Percentiles rank a stretch among this genome's conserved stretches.
These are phyloP conservation scores for Schizopygopsis malacanthus DNA, from an alignment of 2,797 vertebrate species.

Conservation along the genomic window DNA sequence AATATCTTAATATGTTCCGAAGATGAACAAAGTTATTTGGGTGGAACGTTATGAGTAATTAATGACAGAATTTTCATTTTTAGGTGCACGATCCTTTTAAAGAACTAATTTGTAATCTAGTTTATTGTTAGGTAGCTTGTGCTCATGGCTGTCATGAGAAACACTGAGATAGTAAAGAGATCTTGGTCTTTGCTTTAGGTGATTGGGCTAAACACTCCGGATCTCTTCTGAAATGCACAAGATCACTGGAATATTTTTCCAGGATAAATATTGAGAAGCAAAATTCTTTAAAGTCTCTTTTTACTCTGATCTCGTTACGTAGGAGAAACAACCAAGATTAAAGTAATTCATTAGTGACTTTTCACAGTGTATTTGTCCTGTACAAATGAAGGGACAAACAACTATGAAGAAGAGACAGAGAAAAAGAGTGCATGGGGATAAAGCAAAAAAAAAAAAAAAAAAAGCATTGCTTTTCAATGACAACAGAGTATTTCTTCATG, in stretches of 20 bases:
- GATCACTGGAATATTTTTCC: background rate
- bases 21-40: no score
- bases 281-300: background rate
- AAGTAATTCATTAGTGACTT: background rate
- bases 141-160: background rate
- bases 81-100: background rate
- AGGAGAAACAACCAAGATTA: slow-evolving; percentile 14
- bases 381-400: slow-evolving; percentile 14
- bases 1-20: no score
- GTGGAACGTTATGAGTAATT: no score
- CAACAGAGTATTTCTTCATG: slow-evolving; percentile 7
- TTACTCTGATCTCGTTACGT: slow-evolving; percentile 1
- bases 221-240: background rate
- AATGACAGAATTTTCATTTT: no score
- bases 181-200: background rate
- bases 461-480: background rate
- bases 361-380: background rate
- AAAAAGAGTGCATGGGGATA: background rate
- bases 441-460: slow-evolving; percentile 18
- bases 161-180: background rate
- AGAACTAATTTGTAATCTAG: background rate
- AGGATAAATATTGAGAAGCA: background rate
- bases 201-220: no score
- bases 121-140: background rate
- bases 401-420: background rate